phyloP scores from a whole-genome alignment of 2,888 invertebrate species.

The Lampropteryx suffumata region DNA sequence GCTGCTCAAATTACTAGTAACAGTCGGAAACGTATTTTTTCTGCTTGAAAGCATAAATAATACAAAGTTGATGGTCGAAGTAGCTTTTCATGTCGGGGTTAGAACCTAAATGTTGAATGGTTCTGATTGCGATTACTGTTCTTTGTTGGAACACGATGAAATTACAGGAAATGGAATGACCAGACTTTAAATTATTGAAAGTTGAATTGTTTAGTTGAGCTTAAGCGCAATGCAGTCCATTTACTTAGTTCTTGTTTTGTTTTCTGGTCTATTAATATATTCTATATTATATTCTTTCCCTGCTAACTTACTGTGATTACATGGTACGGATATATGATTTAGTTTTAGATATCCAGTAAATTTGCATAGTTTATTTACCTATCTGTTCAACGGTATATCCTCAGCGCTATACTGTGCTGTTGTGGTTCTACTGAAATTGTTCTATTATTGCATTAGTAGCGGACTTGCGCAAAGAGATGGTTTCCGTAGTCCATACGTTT shows the following conservation, averaged over 20 bases:
- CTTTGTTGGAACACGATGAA: not conserved
- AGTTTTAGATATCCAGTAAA: not conserved
- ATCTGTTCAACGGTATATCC: not conserved
- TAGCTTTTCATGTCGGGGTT: not conserved
- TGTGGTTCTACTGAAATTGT: conserved; percentile 47
- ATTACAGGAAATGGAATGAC: not conserved
- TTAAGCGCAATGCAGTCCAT: not conserved
- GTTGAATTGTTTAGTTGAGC: not conserved
- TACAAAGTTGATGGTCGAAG: not conserved
- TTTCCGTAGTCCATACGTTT: conserved; percentile 34
- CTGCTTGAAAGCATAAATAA: not conserved
- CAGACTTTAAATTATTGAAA: not conserved
- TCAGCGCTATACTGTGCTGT: conserved; percentile 1
- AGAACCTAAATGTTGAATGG: not conserved
- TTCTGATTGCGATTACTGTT: not conserved
- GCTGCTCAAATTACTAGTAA: not conserved
- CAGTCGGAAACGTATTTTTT: not conserved
- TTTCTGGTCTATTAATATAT: too few species aligned
- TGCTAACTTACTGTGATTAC: too few species aligned
- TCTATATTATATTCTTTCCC: too few species aligned
- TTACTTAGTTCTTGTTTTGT: not conserved
- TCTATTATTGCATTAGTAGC: conserved; percentile 71
- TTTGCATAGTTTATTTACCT: not conserved
- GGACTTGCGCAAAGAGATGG: conserved; percentile 37
- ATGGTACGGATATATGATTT: too few species aligned